These are phyloP conservation scores for Tachystola acroxantha DNA, from an alignment of 2,888 invertebrate genomes.

Conservation along the genomic window DNA sequence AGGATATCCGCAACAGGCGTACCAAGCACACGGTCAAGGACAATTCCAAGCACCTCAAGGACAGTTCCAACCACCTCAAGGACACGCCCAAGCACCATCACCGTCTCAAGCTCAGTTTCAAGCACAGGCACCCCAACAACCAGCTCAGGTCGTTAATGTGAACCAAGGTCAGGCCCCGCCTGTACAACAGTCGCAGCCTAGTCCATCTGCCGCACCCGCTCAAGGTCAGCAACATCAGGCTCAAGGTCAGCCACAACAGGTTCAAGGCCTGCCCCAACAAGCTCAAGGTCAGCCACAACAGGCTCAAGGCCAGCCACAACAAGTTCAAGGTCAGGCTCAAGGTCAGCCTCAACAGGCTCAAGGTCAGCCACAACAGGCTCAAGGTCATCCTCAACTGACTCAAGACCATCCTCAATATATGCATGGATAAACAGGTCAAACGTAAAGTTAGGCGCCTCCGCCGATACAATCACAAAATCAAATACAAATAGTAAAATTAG, in stretches of 20 bases:
- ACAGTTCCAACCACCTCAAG: conserved; percentile 17
- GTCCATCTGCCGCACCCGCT: conserved; percentile 3
- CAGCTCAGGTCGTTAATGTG: conserved; percentile 17
- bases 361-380: conserved; percentile 11
- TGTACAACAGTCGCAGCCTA: conserved; percentile 12
- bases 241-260: conserved; percentile 14
- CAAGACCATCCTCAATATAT: too few species aligned
- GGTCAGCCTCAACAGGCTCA: conserved; percentile 14
- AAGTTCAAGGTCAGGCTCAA: conserved; percentile 15
- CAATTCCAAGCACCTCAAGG: conserved; percentile 24
- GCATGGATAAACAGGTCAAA: too few species aligned
- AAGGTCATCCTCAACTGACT: conserved; percentile 5
- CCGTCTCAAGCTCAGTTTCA: conserved; percentile 17
- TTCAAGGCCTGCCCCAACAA: conserved; percentile 6
- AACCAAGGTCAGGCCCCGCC: conserved; percentile 24
- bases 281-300: conserved; percentile 13
- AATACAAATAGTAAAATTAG: too few species aligned
- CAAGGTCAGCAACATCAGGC: conserved; percentile 11
- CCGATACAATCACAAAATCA: too few species aligned
- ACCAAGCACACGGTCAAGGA: conserved; percentile 18
- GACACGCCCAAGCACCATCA: conserved; percentile 17
- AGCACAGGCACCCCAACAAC: conserved; percentile 19
- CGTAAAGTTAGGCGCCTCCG: too few species aligned
- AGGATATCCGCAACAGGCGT: conserved; percentile 26
- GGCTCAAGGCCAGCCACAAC: too few species aligned